Evolutionary conservation across 2,888 invertebrate genomes (phyloP).

Genomic region (Ochropleura plecta): DNA sequence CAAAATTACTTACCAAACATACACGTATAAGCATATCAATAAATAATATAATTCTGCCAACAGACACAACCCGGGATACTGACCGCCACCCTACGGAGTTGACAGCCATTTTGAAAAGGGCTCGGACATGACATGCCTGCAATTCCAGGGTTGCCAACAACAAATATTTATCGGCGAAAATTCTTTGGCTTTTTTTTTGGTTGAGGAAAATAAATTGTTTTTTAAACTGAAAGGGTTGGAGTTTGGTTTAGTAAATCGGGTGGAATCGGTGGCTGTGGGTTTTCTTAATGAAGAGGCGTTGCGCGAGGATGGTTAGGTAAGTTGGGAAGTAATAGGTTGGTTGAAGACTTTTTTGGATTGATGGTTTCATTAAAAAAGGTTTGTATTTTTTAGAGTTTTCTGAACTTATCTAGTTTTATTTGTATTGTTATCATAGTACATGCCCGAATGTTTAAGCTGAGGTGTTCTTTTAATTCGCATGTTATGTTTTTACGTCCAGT

Average conservation of each 20-base stretch:
- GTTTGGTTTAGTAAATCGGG: slow-evolving; percentile 48
- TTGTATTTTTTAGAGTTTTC: neutral
- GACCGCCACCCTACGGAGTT: slow-evolving; percentile 79
- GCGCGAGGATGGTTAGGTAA: slow-evolving; percentile 8
- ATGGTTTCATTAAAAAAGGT: neutral
- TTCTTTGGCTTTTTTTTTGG: slow-evolving; percentile 70
- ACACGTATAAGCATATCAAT: slow-evolving; percentile 81
- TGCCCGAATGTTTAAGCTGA: too few relatives aligned
- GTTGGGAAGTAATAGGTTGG: slow-evolving; percentile 23
- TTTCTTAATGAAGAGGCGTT: slow-evolving; percentile 53
- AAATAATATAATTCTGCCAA: slow-evolving; percentile 81
- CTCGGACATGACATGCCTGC: slow-evolving; percentile 83
- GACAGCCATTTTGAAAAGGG: slow-evolving; percentile 88
- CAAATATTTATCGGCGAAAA: slow-evolving; percentile 80
- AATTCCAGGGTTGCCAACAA: slow-evolving; percentile 81
- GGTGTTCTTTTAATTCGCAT: too few relatives aligned
- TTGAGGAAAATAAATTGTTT: slow-evolving; percentile 73
- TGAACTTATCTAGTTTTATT: too few relatives aligned
- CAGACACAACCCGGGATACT: slow-evolving; percentile 78
- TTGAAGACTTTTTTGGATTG: neutral
- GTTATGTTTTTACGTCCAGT: too few relatives aligned
- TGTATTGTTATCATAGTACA: too few relatives aligned
- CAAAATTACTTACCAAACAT: slow-evolving; percentile 65
- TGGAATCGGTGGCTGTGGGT: slow-evolving; percentile 48
- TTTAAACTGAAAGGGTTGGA: slow-evolving; percentile 68